Evolutionary conservation across 1,140 invertebrate genomes (phyloP), one percentile per base, ranked within the genome.

Genomic region (Manduca sexta): DNA sequence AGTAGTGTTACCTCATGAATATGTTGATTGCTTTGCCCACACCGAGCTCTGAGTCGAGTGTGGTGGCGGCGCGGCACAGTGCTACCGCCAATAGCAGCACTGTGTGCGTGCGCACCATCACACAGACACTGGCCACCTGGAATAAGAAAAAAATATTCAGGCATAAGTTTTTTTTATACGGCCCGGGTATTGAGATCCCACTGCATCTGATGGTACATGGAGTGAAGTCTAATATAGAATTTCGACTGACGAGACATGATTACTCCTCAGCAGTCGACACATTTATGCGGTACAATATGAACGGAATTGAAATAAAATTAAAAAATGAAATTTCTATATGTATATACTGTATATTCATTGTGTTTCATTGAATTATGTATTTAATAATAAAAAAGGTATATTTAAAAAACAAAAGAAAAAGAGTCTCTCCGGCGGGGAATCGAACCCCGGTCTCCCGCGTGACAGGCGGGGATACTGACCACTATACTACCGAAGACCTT

Each of bases 21-120:
- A 93, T 88, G 66, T 93, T 93, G 42, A 93, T 90, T 34, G 91
- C 91, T 58, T 91, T 91, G 47, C 92, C 92, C 38, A 92, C 88
- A 37, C 88, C 88, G 12, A 92, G 88, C 63, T 90, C 89, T 17
- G 88, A 89, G 68, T 89, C 88, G 42, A 79, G 69, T 45, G 74
- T 64, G 56, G 60, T 65, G 66, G 69, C 75, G 58, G 75, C 75
- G 64, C 69, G 61, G 67, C 72, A 75, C 69, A 78, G 69, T 67
- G 69, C 70, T 57, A 77, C 67, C 70, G 68, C 69, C 69, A 74
- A 61, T 49, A 74, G 65, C 45, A 78, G 60, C 66, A 71, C 67
- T 52, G 64, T 56, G 45, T 30, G 61, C 56, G 54, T 61, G 49
- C 74, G 73, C 67, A 81, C 73, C 77, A 83, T 83, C 67, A 80